Percentiles rank a stretch among this genome's conserved stretches.
phyloP scores from a whole-genome alignment of 2,888 invertebrate species.

The Oscheius onirici region DNA sequence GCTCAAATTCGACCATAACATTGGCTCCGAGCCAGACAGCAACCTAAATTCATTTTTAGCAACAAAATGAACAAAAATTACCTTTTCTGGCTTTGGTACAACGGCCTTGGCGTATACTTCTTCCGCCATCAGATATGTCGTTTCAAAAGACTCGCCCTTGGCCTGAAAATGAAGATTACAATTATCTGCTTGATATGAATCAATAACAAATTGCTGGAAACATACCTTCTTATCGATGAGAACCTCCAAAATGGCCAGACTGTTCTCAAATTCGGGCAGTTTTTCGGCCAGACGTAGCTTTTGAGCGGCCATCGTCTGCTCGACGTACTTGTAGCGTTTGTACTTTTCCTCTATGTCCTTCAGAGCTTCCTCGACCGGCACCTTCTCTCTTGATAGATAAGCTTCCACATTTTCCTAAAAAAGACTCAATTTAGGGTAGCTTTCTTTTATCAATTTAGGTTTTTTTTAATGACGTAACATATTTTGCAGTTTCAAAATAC shows the following conservation, averaged over 20 bases:
- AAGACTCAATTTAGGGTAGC: no score
- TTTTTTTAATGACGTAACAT: no score
- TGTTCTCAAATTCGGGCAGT: constrained; percentile 58
- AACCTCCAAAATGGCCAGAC: constrained; percentile 83
- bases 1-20: constrained; percentile 67
- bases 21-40: constrained; percentile 65
- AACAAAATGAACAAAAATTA: constrained; percentile 17
- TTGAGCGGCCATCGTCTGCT: constrained; percentile 42
- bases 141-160: constrained; percentile 55
- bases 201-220: constrained; percentile 75
- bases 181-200: not conserved
- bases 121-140: constrained; percentile 56
- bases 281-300: constrained; percentile 48
- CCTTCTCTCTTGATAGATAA: constrained; percentile 49
- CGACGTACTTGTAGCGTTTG: constrained; percentile 59
- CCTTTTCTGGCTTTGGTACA: constrained; percentile 55
- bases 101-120: constrained; percentile 58
- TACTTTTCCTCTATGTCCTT: constrained; percentile 50
- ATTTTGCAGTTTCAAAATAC: no score
- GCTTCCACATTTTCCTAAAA: constrained; percentile 54
- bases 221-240: constrained; percentile 74
- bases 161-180: constrained; percentile 79
- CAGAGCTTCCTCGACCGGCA: constrained; percentile 51
- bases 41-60: constrained; percentile 38
- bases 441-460: no score